Evolutionary conservation across 2,797 vertebrate genomes (phyloP), one percentile per base, ranked within the genome.

Genomic region (Mormyrops attenuatus): DNA sequence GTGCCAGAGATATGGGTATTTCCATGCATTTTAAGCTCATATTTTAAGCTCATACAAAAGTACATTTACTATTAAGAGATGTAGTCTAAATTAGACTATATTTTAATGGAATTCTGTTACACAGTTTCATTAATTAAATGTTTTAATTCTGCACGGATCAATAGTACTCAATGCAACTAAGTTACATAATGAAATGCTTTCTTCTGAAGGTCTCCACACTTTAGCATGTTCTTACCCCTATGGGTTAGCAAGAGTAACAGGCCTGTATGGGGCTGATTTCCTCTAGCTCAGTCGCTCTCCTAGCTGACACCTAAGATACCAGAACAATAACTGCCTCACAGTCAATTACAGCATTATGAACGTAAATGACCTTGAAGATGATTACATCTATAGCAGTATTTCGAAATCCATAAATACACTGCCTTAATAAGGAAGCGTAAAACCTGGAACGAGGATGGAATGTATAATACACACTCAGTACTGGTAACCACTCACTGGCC

Each of bases 301-400:
- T 47, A 55, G 77, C 50, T 63, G 22, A 82, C 73, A 57, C 66
- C 30, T 17, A 49, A 55, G 38, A 30, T 77, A 66, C n/a, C 69
- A 87, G 88, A 73, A 47, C 50, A 87, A 88, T 84, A 69, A 69
- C 30, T 88, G 88, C 47, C 57, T 88, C 82, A 86, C 55, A 90
- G 41, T 69, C 80, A 88, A 41, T 90, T 88, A 73, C 80, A 26
- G 57, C 57, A 84, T 88, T 77, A 90, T 89, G 60, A 85, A 90
- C 38, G 13, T 89, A 89, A 80, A 89, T 77, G 88, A 88, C 90
- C 90, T 90, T 89, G 88, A 69, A n/a, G 88, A 88, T 85, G 88
- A 90, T 90, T 88, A 77, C 80, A 82, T 88, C 82, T 85, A 53
- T 89, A 88, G 88, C 49, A 73, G 60, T 90, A 17, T 77, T 44